Conservation (phyloP, 2,888 invertebrate species). For the Drymonia ruficornis region DNA sequence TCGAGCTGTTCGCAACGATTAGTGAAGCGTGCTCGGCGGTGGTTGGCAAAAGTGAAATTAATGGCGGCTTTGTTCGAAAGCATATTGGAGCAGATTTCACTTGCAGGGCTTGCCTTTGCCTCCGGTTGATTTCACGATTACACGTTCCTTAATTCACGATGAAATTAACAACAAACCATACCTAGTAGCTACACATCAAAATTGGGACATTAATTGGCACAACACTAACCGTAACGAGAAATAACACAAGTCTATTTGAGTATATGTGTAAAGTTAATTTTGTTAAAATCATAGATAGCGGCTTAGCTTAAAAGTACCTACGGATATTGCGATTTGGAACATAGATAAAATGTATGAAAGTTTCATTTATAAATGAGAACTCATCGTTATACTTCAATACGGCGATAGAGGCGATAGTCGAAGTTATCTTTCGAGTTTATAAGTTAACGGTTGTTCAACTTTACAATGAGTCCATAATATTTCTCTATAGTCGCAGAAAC, state of each 20-base stretch:
- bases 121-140: constrained; percentile 41
- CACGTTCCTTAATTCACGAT: constrained; percentile 7
- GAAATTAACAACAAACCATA: too few species aligned
- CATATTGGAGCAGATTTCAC: constrained; percentile 50
- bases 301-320: constrained; percentile 19
- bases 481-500: constrained; percentile 19
- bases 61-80: constrained; percentile 51
- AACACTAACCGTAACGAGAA: too few species aligned
- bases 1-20: constrained; percentile 62
- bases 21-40: constrained; percentile 61
- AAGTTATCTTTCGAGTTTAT: constrained; percentile 45
- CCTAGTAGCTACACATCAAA: too few species aligned
- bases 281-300: too few species aligned
- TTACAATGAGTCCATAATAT: constrained; percentile 23
- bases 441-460: constrained; percentile 49
- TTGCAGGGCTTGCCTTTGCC: constrained; percentile 44
- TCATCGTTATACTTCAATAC: constrained; percentile 34
- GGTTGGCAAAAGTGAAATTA: constrained; percentile 72
- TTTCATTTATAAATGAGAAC: constrained; percentile 35
- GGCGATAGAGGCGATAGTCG: constrained; percentile 35
- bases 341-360: constrained; percentile 45
- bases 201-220: too few species aligned
- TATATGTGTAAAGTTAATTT: background rate
- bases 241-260: too few species aligned
- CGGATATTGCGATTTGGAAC: constrained; percentile 52